Base-by-base conservation (phyloP, 2,797 vertebrate genomes). In the Gallirallus australis region DNA sequence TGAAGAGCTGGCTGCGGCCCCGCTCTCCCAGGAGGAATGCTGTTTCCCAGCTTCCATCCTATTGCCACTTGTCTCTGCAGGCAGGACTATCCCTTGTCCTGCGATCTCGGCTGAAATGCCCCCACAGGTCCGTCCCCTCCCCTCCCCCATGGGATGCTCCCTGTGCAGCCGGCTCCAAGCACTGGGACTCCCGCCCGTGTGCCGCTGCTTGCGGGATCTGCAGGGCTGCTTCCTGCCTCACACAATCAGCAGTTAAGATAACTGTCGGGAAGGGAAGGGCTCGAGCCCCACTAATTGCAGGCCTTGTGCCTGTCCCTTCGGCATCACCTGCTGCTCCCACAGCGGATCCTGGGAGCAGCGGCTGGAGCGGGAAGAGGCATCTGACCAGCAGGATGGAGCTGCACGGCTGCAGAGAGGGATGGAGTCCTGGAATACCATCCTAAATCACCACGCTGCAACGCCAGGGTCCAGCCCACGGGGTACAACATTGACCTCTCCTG, bases 391-490 rank as follows among this genome's bases (percentile, higher is more conserved):
- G 52, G 15, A 42, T 3, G 56, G 35, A 77, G 82, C 70, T 57
- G 69, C 25, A 21, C 7, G 0, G 15, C 71, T 42, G 53, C 54
- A 31, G 69, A 40, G 11, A 24, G 1, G 52, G 52, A 18, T 16
- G 17, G 39, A 52, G 6, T 2, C 80, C 69, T 12, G 11, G 4
- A 42, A 42, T 72, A 69, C 27, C 0, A 3, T 14, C 31, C 6
- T 2, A 2, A 28, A 25, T 42, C 6, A 7, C 8, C 2, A 2
- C 2, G 1, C 11, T 23, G 7, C 84, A 37, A 2, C 15, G 53
- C 6, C 6, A 0, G 20, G 0, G 2, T 1, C 24, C 52, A 18
- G 47, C n/a, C 60, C 76, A 9, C 2, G 0, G 3, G 8, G 11
- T 28, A 6, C 1, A 2, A 20, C 15, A 1, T 45, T 59, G 15